Evolutionary conservation across 2,797 vertebrate genomes (phyloP).

Genomic region (Sebastolobus alascanus): DNA sequence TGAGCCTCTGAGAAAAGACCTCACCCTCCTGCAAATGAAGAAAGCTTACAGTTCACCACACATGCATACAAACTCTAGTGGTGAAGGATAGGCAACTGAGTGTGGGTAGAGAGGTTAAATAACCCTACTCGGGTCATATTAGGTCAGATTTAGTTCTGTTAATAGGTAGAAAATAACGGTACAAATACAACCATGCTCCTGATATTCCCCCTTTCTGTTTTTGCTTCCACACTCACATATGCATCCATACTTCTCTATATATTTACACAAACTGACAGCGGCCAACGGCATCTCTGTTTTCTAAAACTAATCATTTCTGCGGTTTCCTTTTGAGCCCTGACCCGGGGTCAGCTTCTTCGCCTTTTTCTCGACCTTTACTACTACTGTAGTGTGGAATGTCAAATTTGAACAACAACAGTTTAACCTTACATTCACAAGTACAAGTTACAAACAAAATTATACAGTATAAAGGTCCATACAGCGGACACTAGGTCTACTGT

Average conservation of each 20-base stretch:
- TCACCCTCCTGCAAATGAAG: constrained; percentile 17
- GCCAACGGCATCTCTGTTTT: constrained; percentile 4
- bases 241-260: not conserved
- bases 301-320: not conserved
- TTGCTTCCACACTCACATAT: not conserved
- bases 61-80: constrained; percentile 16
- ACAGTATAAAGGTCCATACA: not conserved
- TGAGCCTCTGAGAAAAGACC: constrained; percentile 22
- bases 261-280: not conserved
- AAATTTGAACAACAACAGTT: not conserved
- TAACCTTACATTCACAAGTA: not conserved
- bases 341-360: not conserved
- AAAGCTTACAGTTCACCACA: constrained; percentile 18
- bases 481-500: not conserved
- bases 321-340: not conserved
- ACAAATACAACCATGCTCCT: not conserved
- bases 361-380: not conserved
- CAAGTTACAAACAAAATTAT: not conserved
- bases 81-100: not conserved
- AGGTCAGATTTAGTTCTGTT: not conserved
- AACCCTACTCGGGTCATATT: constrained; percentile 1
- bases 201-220: not conserved
- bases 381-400: not conserved
- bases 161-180: not conserved
- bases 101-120: not conserved